Percentiles rank a stretch among this genome's conserved stretches.
These are phyloP conservation scores for Eudorcas thomsonii DNA, from an alignment of 2,113 vertebrate species.

Conservation along the genomic window DNA sequence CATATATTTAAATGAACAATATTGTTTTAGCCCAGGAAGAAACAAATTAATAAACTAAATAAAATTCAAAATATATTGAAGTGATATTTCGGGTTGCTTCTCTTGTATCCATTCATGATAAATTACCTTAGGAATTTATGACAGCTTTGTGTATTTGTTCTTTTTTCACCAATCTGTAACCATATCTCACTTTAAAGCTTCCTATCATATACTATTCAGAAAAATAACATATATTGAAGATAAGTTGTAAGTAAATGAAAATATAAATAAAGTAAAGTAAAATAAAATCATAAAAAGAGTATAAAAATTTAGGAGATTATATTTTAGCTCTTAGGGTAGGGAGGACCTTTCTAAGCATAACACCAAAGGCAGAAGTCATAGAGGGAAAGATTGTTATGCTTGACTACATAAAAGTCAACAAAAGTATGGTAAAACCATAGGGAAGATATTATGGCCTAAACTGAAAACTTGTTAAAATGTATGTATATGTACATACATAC, in stretches of 20 bases:
- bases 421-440: not conserved
- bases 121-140: conserved; percentile 11
- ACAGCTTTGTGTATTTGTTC: not conserved
- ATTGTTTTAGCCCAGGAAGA: not conserved
- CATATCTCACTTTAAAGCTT: not conserved
- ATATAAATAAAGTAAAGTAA: not conserved
- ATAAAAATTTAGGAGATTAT: not conserved
- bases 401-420: not conserved
- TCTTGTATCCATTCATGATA: not conserved
- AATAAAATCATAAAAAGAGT: not conserved
- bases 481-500: not conserved
- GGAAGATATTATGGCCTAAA: not conserved
- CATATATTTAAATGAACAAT: not conserved
- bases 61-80: not conserved
- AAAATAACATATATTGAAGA: not conserved
- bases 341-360: not conserved
- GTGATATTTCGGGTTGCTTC: not conserved
- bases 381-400: not conserved
- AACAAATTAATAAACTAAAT: not conserved
- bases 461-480: not conserved
- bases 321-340: conserved; percentile 2
- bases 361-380: not conserved
- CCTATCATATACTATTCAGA: not conserved
- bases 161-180: not conserved
- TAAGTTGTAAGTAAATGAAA: not conserved